phyloP scores from a whole-genome alignment of 2,888 invertebrate genomes.

The Agrilus mali region DNA sequence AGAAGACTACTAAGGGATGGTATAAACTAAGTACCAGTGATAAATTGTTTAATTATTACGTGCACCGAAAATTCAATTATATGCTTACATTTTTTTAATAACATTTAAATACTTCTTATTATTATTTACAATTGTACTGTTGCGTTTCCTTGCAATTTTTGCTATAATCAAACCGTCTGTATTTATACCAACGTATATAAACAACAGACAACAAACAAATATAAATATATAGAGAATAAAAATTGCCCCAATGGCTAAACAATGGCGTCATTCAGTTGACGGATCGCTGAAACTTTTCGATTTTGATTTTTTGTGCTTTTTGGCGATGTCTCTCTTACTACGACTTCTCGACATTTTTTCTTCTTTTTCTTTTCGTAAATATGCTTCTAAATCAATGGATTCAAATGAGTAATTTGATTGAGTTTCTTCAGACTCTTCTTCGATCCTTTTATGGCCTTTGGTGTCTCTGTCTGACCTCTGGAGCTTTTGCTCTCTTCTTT shows the following conservation, averaged over 20 bases:
- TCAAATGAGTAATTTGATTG: background rate
- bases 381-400: background rate
- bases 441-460: slow-evolving; percentile 14
- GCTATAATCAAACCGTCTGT: slow-evolving; percentile 40
- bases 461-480: slow-evolving; percentile 20
- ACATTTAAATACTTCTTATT: too few species aligned
- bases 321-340: slow-evolving; percentile 1
- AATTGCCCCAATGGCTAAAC: slow-evolving; percentile 42
- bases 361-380: slow-evolving; percentile 4
- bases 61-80: too few species aligned
- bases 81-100: too few species aligned
- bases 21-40: too few species aligned
- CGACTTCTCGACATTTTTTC: slow-evolving; percentile 6
- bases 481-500: slow-evolving; percentile 29
- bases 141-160: slow-evolving; percentile 21
- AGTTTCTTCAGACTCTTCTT: slow-evolving; percentile 20
- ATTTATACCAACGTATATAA: slow-evolving; percentile 44
- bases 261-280: slow-evolving; percentile 42
- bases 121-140: background rate
- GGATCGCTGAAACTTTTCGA: slow-evolving; percentile 18
- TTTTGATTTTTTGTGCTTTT: slow-evolving; percentile 7
- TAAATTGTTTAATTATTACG: too few species aligned
- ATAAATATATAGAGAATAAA: slow-evolving; percentile 42
- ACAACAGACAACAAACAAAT: slow-evolving; percentile 39
- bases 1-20: too few species aligned